A percentile compares a stretch with the other conserved stretches of the same genome.
phyloP scores from a whole-genome alignment of 2,888 invertebrate species.

The Hololepta plana region DNA sequence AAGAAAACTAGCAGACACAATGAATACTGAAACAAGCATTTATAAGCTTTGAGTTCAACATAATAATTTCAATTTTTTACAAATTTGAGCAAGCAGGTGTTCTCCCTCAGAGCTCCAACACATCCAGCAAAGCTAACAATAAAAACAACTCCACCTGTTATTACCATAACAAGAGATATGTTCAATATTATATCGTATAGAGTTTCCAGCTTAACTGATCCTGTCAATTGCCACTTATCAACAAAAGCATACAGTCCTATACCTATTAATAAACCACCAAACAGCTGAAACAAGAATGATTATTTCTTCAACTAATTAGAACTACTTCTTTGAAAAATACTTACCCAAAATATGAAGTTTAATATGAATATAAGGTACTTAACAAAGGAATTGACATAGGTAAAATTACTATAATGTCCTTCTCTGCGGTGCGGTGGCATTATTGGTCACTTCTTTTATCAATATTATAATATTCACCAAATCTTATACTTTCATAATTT shows the following conservation, averaged over 20 bases:
- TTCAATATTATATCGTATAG: constrained; percentile 82
- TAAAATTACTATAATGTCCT: constrained; percentile 45
- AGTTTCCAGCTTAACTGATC: constrained; percentile 66
- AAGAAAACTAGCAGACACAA: constrained; percentile 76
- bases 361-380: constrained; percentile 81
- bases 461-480: no score
- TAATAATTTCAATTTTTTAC: constrained; percentile 34
- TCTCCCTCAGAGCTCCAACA: constrained; percentile 78
- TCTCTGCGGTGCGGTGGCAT: constrained; percentile 29
- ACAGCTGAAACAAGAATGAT: constrained; percentile 43
- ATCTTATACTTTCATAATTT: no score
- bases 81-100: constrained; percentile 80
- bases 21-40: constrained; percentile 55
- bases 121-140: constrained; percentile 89
- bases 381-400: constrained; percentile 71
- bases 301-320: constrained; percentile 5
- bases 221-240: constrained; percentile 82
- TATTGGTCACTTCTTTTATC: no score
- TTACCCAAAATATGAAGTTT: constrained; percentile 82
- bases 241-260: constrained; percentile 83
- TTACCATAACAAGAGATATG: constrained; percentile 77
- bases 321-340: constrained; percentile 19
- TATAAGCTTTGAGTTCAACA: constrained; percentile 1
- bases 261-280: constrained; percentile 71
- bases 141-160: constrained; percentile 80